phyloP scores from a whole-genome alignment of 2,113 vertebrate genomes.

The Chaetorhynchus papuensis region DNA sequence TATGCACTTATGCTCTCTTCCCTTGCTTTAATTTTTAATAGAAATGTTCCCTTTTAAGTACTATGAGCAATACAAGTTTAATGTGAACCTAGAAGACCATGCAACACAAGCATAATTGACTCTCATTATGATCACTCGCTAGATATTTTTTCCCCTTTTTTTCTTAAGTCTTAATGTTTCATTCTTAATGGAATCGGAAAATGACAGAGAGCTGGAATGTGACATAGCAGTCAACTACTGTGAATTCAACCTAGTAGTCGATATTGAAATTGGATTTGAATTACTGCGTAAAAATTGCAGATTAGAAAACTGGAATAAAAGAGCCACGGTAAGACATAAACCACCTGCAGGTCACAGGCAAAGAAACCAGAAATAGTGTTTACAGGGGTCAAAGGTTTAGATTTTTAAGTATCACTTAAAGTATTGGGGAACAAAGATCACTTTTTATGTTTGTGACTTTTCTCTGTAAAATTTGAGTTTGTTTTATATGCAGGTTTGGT shows the following conservation, averaged over 20 bases:
- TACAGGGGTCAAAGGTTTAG: background rate
- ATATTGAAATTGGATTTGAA: constrained; percentile 30
- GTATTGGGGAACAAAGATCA: background rate
- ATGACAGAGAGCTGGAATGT: background rate
- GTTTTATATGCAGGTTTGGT: background rate
- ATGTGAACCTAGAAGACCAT: background rate
- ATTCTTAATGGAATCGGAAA: constrained; percentile 17
- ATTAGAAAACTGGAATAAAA: background rate
- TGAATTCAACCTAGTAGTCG: background rate
- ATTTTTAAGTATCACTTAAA: background rate
- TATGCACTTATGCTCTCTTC: background rate
- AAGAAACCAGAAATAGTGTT: background rate
- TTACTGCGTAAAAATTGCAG: background rate
- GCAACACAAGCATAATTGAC: background rate
- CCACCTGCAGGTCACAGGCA: background rate
- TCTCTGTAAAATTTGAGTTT: background rate
- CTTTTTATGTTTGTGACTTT: background rate
- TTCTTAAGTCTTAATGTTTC: background rate
- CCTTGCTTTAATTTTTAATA: constrained; percentile 58
- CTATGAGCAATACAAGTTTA: background rate
- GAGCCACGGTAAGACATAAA: background rate
- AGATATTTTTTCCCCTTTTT: background rate
- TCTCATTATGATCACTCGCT: background rate
- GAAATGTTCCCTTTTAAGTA: constrained; percentile 10
- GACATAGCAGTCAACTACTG: background rate